Base-by-base conservation (phyloP, 2,797 vertebrate genomes). In the Ptychadena robeensis region DNA sequence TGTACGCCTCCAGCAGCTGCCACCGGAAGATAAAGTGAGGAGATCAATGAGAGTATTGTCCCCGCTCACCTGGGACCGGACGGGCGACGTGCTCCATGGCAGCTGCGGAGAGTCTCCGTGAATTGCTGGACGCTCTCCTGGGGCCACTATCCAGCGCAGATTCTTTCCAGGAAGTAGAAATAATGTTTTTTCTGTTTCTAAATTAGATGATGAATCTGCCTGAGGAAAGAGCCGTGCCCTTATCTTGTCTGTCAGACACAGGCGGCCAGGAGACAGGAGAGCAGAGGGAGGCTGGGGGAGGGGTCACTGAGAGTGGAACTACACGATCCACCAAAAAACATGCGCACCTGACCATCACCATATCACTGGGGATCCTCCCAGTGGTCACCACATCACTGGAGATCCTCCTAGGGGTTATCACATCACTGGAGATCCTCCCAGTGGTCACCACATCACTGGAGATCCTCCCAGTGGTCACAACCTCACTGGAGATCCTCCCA, bases 1-100 rank as follows among this genome's bases (percentile, higher is more conserved):
- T 53, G 44, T 22, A 53, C 18, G 7, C 22, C 44, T 75, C 34
- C 34, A 40, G 72, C 77, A 70, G 68, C 68, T 80, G 79, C 69
- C 59, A 40, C 40, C 35, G 38, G 28, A 28, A 80, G 79, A 80
- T 72, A 80, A 72, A 80, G 44, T 53, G 48, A 27, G 61, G 59
- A 57, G 37, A 73, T 81, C 61, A 81, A 81, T 81, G 79, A 38
- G 12, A 27, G 61, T 35, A 73, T 81, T 67, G 71, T 74, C 71
- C 8, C 1, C 9, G 44, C 63, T 74, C 71, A 81, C 38, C 71
- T 74, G 80, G 71, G 80, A 74, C n/a, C 5, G 15, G 31, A 6
- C 15, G 4, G 61, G 73, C 22, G 59, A 15, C 9, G 15, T 22
- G 30, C 25, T 25, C 15, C 7, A 66, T 66, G 11, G 44, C 12